Evolutionary conservation across 2,888 invertebrate genomes (phyloP).

Genomic region (Andrena minutula): DNA sequence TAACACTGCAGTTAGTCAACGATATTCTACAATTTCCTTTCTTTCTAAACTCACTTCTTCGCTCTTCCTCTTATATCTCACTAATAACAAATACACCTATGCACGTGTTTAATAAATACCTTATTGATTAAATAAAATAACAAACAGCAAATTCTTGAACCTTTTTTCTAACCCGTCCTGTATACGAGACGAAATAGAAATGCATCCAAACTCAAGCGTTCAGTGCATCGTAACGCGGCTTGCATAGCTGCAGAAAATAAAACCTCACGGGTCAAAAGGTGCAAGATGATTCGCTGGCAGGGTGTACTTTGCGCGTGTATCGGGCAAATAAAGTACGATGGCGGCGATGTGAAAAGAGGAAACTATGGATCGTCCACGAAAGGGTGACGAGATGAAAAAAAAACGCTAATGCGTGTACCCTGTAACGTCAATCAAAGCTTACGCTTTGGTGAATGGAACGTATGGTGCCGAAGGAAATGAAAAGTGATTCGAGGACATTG

Average conservation of each 20-base stretch:
- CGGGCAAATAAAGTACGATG: slow-evolving; percentile 4
- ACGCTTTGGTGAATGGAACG: neutral
- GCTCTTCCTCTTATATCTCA: no score
- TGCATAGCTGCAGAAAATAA: slow-evolving; percentile 14
- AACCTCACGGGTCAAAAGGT: slow-evolving; percentile 12
- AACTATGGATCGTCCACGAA: neutral
- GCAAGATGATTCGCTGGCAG: neutral
- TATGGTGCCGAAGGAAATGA: neutral
- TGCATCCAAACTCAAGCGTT: neutral
- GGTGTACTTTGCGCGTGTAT: neutral
- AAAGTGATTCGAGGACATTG: neutral
- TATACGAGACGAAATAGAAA: no score
- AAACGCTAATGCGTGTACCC: slow-evolving; percentile 38
- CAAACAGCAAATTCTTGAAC: no score
- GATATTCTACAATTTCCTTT: no score
- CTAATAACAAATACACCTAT: no score
- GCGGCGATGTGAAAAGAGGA: neutral
- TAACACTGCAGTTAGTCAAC: no score
- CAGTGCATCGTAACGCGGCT: neutral
- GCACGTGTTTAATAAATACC: no score
- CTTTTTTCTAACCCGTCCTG: no score
- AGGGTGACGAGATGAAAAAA: neutral
- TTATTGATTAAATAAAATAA: no score
- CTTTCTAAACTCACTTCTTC: no score
- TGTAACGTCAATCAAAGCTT: slow-evolving; percentile 28